Evolutionary conservation across 2,113 vertebrate species (phyloP), one percentile per base, ranked within the genome.

Genomic region (Mustela nigripes): DNA sequence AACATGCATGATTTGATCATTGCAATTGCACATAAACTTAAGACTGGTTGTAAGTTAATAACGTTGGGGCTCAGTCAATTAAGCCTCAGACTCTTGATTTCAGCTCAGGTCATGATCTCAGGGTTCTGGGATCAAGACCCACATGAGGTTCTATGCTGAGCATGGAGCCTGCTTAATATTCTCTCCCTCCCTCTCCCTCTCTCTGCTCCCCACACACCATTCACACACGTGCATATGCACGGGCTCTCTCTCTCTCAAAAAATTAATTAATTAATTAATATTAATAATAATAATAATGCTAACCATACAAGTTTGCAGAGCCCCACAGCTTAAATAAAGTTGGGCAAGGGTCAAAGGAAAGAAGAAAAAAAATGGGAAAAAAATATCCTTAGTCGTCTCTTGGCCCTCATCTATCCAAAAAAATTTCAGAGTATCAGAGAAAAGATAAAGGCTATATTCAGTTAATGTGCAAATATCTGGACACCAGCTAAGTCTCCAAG

Each of bases 41-140:
- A 82, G 97, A n/a, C 16, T 78, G 48, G 4, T 80, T 87, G 33
- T n/a, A 93, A 91, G 26, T 91, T 78, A 84, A 12, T 69, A 36
- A 69, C 7, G 1, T 33, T 69, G 33, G 33, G 33, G 67, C 33
- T 69, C 67, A 36, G 33, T 69, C 67, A 36, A 0, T 21, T 69
- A 69, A 69, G n/a, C 33, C 18, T 36, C 33, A 69, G 8, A 69
- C 18, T 19, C 18, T 69, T 36, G 33, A 36, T 69, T 69, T 69
- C 12, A 4, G 33, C 18, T 69, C 67, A 69, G n/a, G 8, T 69
- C 33, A 69, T 69, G 67, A 69, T 10, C 67, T 69, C 16, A 69
- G 67, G 8, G 33, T 36, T 8, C 2, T 21, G n/a, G 33, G 67
- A 69, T 36, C 1, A 15, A 69, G n/a, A 18, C 67, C 67, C 67